Conservation (phyloP, 23 tunicate genomes). For the Botrylloides violaceus region DNA sequence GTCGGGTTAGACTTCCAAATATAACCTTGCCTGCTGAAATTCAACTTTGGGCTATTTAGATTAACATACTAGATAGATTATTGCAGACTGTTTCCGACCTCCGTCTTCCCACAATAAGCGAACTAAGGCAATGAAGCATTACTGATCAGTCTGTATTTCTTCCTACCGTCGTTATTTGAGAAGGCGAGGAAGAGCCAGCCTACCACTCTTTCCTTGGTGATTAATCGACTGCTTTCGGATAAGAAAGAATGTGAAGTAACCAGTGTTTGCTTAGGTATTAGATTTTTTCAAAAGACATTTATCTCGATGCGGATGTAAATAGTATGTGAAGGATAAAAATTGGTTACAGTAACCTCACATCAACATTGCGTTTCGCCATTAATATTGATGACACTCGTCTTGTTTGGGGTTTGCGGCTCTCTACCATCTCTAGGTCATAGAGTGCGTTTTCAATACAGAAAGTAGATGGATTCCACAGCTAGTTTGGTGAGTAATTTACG, state of each 20-base stretch:
- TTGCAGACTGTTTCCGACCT: too few species aligned
- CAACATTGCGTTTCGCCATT: background rate
- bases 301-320: background rate
- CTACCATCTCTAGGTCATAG: background rate
- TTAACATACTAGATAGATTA: too few species aligned
- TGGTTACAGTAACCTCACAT: background rate
- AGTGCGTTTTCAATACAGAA: background rate
- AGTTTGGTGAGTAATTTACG: background rate
- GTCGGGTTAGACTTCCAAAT: too few species aligned
- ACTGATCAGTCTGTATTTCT: too few species aligned
- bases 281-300: background rate
- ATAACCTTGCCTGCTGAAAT: too few species aligned
- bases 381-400: background rate
- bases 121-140: too few species aligned
- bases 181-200: too few species aligned
- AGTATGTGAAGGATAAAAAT: background rate
- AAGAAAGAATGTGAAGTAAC: background rate
- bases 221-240: background rate
- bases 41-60: too few species aligned
- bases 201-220: background rate
- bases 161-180: too few species aligned
- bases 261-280: background rate
- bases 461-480: background rate
- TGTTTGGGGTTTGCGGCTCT: constrained; percentile 3
- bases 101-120: too few species aligned